phyloP scores from a whole-genome alignment of 2,888 invertebrate genomes.

The Ophioninae sp. region DNA sequence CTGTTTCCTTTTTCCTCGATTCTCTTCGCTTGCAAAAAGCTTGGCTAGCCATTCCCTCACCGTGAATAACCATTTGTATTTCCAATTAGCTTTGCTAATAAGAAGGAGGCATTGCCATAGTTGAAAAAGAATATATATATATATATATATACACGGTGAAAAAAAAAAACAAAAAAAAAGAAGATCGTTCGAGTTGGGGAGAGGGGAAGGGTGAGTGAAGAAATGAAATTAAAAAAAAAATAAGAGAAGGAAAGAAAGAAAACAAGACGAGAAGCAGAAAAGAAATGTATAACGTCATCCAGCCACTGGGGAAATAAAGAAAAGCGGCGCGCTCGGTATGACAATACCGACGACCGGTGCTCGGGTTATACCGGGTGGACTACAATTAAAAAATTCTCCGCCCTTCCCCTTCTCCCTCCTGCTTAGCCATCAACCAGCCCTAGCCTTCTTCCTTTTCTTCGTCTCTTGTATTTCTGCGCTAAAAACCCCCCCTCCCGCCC shows the following conservation, averaged over 20 bases:
- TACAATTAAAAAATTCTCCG: constrained; percentile 78
- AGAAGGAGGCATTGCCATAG: constrained; percentile 79
- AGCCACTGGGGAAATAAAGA: constrained; percentile 81
- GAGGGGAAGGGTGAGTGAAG: constrained; percentile 77
- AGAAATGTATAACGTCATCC: constrained; percentile 81
- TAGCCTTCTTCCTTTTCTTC: constrained; percentile 5
- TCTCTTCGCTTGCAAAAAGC: constrained; percentile 69
- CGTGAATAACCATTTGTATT: constrained; percentile 81
- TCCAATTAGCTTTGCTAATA: constrained; percentile 82
- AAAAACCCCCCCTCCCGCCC: constrained; percentile 20
- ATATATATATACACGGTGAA: constrained; percentile 42
- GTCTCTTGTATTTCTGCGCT: constrained; percentile 21
- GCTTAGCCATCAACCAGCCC: constrained; percentile 69
- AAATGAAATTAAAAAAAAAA: constrained; percentile 73
- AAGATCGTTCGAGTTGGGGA: constrained; percentile 68
- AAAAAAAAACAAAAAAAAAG: constrained; percentile 65
- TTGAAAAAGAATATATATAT: constrained; percentile 66
- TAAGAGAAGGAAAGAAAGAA: constrained; percentile 73
- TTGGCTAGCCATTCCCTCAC: constrained; percentile 74
- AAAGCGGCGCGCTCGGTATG: constrained; percentile 78
- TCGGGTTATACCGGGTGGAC: constrained; percentile 76
- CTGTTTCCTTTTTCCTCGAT: constrained; percentile 58
- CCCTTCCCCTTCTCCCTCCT: constrained; percentile 71
- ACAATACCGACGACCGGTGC: constrained; percentile 76
- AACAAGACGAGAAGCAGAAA: constrained; percentile 66